Base-by-base conservation (phyloP, 2,113 vertebrate species). In the Numida meleagris region DNA sequence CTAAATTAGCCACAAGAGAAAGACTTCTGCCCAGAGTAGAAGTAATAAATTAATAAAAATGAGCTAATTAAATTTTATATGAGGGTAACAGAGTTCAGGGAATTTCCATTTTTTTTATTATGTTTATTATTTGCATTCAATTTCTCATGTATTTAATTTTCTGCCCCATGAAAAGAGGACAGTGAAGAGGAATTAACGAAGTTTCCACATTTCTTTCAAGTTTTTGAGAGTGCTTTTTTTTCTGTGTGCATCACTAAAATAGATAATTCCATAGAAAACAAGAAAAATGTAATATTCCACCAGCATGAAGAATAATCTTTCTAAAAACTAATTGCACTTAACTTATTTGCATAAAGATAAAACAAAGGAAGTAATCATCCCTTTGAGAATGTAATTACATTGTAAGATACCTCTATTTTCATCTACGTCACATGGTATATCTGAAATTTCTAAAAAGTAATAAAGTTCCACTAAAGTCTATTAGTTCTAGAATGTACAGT, bases 81-180 rank as follows among this genome's bases (percentile, higher is more conserved):
- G 23, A 76, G 6, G 4, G 20, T 74, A 78, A 70, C 18, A 74
- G 46, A 90, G 57, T 82, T 92, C 65, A 88, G 53, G 59, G 51
- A 81, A 70, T 74, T 55, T 58, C 16, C 51, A 68, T 20, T 2
- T 45, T 59, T 82, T 48, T 82, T 50, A 38, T 33, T 1, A 58
- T 31, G 9, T 81, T 91, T 89, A 46, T 55, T 82, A 34, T 94
- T 90, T 94, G 21, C 43, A 73, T 90, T 84, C 74, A 40, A 61
- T 93, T 94, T 77, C 33, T 61, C 14, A 45, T 27, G 6, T 24
- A 43, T 73, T 92, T 82, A 65, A 80, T 80, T 82, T 87, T 94
- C 12, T 89, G 18, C 8, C 5, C 19, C 20, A 43, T 48, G 34
- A 50, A 53, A 58, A 76, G 55, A 83, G 5, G 10, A 66, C 2